Conservation (phyloP, 2,797 vertebrate genomes). For the Poecile montanus region DNA sequence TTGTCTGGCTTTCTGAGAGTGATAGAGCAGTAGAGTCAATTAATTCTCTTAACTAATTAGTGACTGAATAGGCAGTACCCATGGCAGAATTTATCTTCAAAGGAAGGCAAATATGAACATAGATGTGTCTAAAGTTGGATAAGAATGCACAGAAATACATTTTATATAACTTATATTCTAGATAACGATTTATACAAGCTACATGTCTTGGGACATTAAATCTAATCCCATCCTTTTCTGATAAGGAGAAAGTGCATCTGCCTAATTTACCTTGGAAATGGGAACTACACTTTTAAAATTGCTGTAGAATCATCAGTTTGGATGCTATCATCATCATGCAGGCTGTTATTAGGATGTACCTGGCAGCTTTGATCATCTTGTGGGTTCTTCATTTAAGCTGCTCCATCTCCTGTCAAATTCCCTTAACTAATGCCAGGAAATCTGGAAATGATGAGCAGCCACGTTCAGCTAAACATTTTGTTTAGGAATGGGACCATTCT, state of each 20-base stretch:
- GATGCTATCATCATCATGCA: neutral
- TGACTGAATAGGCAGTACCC: neutral
- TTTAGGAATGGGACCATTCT: neutral
- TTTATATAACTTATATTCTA: neutral
- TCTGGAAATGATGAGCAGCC: neutral
- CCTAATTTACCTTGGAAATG: neutral
- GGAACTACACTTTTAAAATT: neutral
- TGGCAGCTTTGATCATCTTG: neutral
- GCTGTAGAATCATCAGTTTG: neutral
- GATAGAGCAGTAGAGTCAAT: neutral
- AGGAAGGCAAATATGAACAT: neutral
- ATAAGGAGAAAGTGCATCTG: neutral
- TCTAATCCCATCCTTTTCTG: neutral
- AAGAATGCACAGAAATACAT: neutral
- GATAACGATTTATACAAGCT: neutral
- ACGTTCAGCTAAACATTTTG: fast-evolving
- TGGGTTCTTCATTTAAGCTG: neutral
- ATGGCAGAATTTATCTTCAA: neutral
- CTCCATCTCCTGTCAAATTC: neutral
- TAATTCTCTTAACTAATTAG: slow-evolving; percentile 16
- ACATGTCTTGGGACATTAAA: neutral
- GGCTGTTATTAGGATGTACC: neutral
- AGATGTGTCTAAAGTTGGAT: neutral
- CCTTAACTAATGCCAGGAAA: neutral
- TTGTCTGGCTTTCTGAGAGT: neutral